phyloP scores from a whole-genome alignment of 2,113 vertebrate species.

The Prochilodus magdalenae region DNA sequence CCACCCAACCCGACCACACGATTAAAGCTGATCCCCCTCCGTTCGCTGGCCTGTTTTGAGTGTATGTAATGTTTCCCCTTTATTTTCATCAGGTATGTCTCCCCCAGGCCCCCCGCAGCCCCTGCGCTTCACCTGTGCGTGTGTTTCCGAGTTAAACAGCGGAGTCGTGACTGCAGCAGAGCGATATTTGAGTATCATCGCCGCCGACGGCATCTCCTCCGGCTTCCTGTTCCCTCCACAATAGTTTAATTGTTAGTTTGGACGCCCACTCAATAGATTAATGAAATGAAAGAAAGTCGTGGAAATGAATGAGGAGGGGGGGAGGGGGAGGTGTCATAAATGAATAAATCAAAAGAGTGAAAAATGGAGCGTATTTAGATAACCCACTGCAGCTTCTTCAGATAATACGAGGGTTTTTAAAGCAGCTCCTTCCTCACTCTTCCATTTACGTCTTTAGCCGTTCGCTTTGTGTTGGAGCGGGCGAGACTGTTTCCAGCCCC shows the following conservation, averaged over 20 bases:
- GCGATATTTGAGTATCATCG: conserved; percentile 67
- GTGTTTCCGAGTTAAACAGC: conserved; percentile 62
- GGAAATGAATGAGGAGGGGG: conserved; percentile 57
- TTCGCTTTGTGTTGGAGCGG: not conserved
- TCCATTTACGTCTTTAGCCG: not conserved
- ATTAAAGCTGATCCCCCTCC: not conserved
- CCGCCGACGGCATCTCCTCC: conserved; percentile 71
- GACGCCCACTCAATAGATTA: conserved; percentile 69
- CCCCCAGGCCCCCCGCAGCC: not conserved
- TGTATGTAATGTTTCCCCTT: not conserved
- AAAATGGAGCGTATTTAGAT: not conserved
- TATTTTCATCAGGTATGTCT: not conserved
- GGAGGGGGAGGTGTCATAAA: conserved; percentile 59
- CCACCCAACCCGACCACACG: too few relatives aligned
- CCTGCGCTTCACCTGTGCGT: not conserved
- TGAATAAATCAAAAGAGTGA: conserved; percentile 78
- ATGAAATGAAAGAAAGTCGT: conserved; percentile 71
- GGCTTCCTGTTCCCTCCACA: conserved; percentile 75
- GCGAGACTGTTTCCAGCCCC: not conserved
- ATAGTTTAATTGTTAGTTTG: conserved; percentile 77
- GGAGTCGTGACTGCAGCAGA: conserved; percentile 74
- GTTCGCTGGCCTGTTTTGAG: not conserved
- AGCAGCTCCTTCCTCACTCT: not conserved
- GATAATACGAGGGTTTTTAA: not conserved
- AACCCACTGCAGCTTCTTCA: not conserved